Evolutionary conservation across 2,888 invertebrate species (phyloP).

Genomic region (Lomographa bimaculata): DNA sequence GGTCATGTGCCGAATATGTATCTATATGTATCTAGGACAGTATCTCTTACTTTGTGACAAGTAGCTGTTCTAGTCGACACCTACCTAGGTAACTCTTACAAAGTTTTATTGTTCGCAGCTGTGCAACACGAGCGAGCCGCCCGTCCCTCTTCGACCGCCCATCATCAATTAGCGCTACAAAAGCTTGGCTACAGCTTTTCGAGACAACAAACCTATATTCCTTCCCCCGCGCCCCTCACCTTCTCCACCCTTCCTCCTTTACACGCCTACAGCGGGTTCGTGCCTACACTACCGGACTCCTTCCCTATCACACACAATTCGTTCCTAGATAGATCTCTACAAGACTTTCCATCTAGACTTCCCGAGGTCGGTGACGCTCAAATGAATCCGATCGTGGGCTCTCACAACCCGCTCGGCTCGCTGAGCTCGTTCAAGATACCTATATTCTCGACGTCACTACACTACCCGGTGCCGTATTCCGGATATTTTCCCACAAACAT

Average conservation of each 20-base stretch:
- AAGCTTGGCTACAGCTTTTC: conserved; percentile 74
- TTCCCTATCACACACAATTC: conserved; percentile 44
- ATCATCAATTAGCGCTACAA: conserved; percentile 71
- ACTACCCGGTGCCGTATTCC: conserved; percentile 63
- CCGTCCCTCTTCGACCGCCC: conserved; percentile 70
- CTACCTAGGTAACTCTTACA: no score
- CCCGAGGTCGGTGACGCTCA: conserved; percentile 51
- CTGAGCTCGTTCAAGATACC: conserved; percentile 69
- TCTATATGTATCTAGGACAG: no score
- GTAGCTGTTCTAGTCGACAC: no score
- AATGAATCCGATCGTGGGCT: conserved; percentile 41
- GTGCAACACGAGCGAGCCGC: conserved; percentile 96
- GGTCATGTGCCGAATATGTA: no score
- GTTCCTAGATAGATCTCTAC: conserved; percentile 61
- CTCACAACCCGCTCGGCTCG: conserved; percentile 49
- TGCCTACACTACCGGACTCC: conserved; percentile 47
- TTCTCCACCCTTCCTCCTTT: conserved; percentile 57
- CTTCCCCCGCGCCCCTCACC: conserved; percentile 47
- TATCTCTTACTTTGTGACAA: no score
- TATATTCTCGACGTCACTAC: conserved; percentile 60
- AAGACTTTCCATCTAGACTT: conserved; percentile 50
- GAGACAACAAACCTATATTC: conserved; percentile 52
- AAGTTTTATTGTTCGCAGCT: conserved; percentile 78
- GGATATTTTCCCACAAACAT: conserved; percentile 73
- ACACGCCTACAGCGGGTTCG: conserved; percentile 47